A percentile compares a stretch with the other conserved stretches of the same genome.
Conservation (phyloP, 2,113 vertebrate species). For the Cyanoderma ruficeps region DNA sequence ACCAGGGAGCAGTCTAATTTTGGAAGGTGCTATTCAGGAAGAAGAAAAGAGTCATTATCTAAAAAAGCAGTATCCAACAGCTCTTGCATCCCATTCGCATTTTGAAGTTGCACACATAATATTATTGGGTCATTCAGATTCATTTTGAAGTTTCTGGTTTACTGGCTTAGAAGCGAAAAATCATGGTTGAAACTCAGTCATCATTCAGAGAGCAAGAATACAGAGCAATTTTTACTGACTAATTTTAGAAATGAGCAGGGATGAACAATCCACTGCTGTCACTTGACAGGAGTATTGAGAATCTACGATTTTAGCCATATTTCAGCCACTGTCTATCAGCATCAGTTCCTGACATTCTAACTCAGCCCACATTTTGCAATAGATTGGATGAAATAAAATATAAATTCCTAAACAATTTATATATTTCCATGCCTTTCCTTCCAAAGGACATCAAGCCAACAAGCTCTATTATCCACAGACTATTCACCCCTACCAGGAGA, state of each 20-base stretch:
- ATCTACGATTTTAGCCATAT: not conserved
- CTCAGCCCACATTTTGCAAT: not conserved
- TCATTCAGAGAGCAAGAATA: not conserved
- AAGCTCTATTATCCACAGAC: not conserved
- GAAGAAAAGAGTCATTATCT: not conserved
- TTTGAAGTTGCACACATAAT: not conserved
- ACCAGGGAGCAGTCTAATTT: not conserved
- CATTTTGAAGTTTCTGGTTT: not conserved
- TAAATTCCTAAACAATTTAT: not conserved
- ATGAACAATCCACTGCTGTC: not conserved
- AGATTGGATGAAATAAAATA: not conserved
- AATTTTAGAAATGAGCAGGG: not conserved
- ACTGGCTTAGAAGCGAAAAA: not conserved
- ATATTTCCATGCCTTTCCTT: not conserved
- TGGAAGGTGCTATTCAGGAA: not conserved
- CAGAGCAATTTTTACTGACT: not conserved
- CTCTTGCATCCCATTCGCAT: not conserved
- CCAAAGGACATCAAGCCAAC: not conserved
- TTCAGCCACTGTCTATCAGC: not conserved
- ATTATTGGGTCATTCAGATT: not conserved
- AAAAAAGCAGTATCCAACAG: not conserved
- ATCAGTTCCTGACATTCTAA: not conserved
- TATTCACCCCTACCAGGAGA: not conserved
- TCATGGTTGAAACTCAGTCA: not conserved
- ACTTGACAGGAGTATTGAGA: not conserved